A percentile compares a stretch with the other conserved stretches of the same genome.
Evolutionary conservation across 2,888 invertebrate species (phyloP).

Genomic region (Nymphalis urticae): DNA sequence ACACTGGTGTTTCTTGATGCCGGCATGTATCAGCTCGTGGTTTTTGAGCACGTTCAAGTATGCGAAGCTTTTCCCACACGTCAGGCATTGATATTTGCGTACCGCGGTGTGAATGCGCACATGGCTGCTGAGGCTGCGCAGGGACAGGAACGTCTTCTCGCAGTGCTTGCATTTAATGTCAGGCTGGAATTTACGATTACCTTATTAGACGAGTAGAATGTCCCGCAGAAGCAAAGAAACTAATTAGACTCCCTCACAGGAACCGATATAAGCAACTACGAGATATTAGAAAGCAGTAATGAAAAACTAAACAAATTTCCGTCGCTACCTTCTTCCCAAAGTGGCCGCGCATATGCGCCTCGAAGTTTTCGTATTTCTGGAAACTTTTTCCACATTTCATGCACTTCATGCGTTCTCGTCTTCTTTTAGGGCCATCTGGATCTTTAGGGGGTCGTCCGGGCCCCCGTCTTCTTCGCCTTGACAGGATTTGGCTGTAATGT

Average conservation of each 20-base stretch:
- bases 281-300: background rate
- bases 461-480: conserved; percentile 49
- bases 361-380: conserved; percentile 76
- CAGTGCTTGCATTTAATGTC: conserved; percentile 75
- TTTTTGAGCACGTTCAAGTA: conserved; percentile 86
- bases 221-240: conserved; percentile 8
- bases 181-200: conserved; percentile 56
- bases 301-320: background rate
- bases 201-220: conserved; percentile 14
- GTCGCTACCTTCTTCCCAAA: conserved; percentile 73
- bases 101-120: conserved; percentile 82
- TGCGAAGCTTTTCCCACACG: conserved; percentile 84
- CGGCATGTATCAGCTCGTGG: conserved; percentile 86
- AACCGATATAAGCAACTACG: conserved; percentile 7
- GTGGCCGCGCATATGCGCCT: conserved; percentile 76
- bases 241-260: conserved; percentile 1
- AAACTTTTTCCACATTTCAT: conserved; percentile 75
- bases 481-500: conserved; percentile 39
- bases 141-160: conserved; percentile 76
- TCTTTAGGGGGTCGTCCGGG: conserved; percentile 44
- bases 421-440: conserved; percentile 43
- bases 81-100: conserved; percentile 82
- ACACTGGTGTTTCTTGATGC: conserved; percentile 85
- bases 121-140: conserved; percentile 83
- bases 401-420: conserved; percentile 69